Percentiles rank a stretch among this genome's conserved stretches.
Conservation (phyloP, 2,113 vertebrate genomes). For the Amphilophus citrinellus region DNA sequence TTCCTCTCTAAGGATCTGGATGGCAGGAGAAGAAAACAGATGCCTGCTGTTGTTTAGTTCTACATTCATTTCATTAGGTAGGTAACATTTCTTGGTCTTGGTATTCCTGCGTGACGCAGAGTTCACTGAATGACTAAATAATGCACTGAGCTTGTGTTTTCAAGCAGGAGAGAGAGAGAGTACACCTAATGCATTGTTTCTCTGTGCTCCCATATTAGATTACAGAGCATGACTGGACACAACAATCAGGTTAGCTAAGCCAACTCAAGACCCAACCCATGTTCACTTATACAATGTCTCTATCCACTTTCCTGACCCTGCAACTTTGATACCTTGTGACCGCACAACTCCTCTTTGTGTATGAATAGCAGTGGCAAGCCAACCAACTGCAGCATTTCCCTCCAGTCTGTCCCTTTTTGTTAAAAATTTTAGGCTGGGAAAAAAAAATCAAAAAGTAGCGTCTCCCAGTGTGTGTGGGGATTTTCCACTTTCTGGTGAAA, state of each 20-base stretch:
- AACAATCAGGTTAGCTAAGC: slow-evolving; percentile 68
- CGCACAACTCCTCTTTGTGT: slow-evolving; percentile 11
- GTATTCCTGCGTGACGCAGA: slow-evolving; percentile 55
- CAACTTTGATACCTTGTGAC: slow-evolving; percentile 42
- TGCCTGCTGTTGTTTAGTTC: slow-evolving; percentile 29
- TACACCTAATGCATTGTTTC: slow-evolving; percentile 63
- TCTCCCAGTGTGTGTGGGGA: background rate
- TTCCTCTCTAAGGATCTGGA: background rate
- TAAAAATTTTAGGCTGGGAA: background rate
- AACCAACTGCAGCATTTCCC: background rate
- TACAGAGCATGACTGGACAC: slow-evolving; percentile 61
- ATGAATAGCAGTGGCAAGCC: slow-evolving; percentile 18
- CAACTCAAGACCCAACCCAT: slow-evolving; percentile 21
- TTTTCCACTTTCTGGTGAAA: background rate
- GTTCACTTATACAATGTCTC: slow-evolving; percentile 8
- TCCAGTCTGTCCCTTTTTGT: background rate
- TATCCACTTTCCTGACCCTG: slow-evolving; percentile 32
- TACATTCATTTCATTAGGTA: slow-evolving; percentile 32
- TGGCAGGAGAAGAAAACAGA: background rate
- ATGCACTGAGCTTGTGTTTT: slow-evolving; percentile 21
- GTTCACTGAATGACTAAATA: slow-evolving; percentile 38
- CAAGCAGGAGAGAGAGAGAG: slow-evolving; percentile 9
- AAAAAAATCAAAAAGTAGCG: background rate
- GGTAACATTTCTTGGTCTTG: slow-evolving; percentile 27
- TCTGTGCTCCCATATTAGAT: slow-evolving; percentile 64